A percentile compares a stretch with the other conserved stretches of the same genome.
Conservation (phyloP, 64 coral and sea anemone genomes). For the Dendronephthya gigantea region DNA sequence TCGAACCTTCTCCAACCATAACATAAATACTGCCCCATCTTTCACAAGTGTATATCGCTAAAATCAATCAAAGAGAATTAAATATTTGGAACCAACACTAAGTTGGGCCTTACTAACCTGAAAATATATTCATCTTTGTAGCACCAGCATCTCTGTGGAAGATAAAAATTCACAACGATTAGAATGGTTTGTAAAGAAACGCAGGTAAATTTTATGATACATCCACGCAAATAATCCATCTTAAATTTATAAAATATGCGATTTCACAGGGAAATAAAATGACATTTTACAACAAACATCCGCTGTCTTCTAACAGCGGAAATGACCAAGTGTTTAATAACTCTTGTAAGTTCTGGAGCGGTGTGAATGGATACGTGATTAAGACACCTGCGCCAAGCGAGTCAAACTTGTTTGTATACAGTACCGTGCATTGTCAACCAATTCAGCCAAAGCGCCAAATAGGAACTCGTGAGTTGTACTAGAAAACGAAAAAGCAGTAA, state of each 20-base stretch:
- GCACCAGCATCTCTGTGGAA: conserved; percentile 69
- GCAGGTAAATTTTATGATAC: too few species aligned
- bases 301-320: too few species aligned
- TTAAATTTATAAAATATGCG: too few species aligned
- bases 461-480: conserved; percentile 99
- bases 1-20: not conserved
- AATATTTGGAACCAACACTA: not conserved
- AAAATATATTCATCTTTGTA: conserved; percentile 75
- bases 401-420: too few species aligned
- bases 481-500: not conserved
- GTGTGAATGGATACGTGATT: too few species aligned
- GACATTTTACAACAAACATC: too few species aligned
- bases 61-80: not conserved
- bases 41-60: not conserved
- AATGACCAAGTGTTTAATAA: not conserved
- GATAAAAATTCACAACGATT: conserved; percentile 2
- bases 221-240: too few species aligned
- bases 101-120: too few species aligned
- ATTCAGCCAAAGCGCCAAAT: conserved; percentile 86
- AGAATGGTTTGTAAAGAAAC: too few species aligned
- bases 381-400: too few species aligned
- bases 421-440: conserved; percentile 96
- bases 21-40: not conserved
- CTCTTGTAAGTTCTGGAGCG: too few species aligned
- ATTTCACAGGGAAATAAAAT: too few species aligned